These are phyloP conservation scores for Kryptolebias marmoratus DNA, from an alignment of 2,113 vertebrate species.

Conservation along the genomic window DNA sequence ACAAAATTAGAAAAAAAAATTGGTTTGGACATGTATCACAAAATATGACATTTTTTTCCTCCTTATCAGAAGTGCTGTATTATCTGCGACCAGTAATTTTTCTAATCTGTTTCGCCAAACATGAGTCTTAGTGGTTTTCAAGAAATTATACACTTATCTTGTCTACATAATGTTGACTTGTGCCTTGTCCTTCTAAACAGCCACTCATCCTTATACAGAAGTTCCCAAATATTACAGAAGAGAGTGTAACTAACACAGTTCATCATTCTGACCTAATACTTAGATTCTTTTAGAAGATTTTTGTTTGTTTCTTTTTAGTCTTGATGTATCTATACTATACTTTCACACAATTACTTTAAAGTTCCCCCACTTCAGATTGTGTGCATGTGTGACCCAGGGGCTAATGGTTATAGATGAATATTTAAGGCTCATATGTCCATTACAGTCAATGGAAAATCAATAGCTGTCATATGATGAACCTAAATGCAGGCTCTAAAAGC, in stretches of 20 bases:
- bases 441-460: slow-evolving; percentile 69
- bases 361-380: background rate
- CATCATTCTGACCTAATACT: too few species aligned
- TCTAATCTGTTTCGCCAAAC: background rate
- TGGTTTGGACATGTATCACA: background rate
- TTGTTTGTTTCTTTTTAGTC: too few species aligned
- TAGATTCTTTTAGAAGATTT: too few species aligned
- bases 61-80: background rate
- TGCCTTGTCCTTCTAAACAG: background rate
- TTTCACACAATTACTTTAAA: background rate
- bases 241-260: background rate
- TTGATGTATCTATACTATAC: too few species aligned
- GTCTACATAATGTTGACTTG: background rate
- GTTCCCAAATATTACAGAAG: background rate
- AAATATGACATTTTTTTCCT: too few species aligned
- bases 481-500: slow-evolving; percentile 61
- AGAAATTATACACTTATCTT: background rate
- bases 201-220: background rate
- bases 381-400: slow-evolving; percentile 12
- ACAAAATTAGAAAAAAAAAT: background rate
- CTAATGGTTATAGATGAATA: slow-evolving; percentile 54
- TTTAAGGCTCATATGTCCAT: slow-evolving; percentile 54
- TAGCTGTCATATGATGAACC: slow-evolving; percentile 59
- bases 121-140: background rate
- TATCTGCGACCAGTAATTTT: too few species aligned